phyloP scores from a whole-genome alignment of 1,140 invertebrate genomes.

The Papilio helenus region DNA sequence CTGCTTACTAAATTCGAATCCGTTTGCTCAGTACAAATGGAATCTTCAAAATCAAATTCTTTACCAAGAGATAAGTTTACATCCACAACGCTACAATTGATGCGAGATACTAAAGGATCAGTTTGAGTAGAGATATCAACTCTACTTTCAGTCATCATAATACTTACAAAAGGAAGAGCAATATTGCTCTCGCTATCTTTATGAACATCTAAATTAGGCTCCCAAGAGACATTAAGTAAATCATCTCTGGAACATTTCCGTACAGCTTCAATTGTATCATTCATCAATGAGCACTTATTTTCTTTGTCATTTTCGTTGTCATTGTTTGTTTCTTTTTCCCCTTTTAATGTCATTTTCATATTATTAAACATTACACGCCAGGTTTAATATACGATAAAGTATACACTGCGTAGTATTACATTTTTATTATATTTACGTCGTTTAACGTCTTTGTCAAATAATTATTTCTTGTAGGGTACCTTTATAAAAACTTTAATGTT shows the following conservation, averaged over 20 bases:
- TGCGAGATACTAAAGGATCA: constrained; percentile 49
- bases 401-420: background rate
- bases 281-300: constrained; percentile 49
- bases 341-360: constrained; percentile 40
- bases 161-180: constrained; percentile 64
- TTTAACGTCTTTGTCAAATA: constrained; percentile 33
- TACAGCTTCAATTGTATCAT: constrained; percentile 68
- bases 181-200: constrained; percentile 53
- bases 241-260: constrained; percentile 61
- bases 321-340: constrained; percentile 52
- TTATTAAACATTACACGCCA: constrained; percentile 22
- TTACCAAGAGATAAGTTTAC: constrained; percentile 62
- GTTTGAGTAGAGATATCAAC: constrained; percentile 64
- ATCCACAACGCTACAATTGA: constrained; percentile 53
- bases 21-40: constrained; percentile 55
- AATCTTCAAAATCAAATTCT: constrained; percentile 58
- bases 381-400: constrained; percentile 9
- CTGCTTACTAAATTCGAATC: constrained; percentile 57
- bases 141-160: constrained; percentile 63
- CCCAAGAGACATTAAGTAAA: constrained; percentile 68
- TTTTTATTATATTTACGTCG: background rate
- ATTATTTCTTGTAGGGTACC: constrained; percentile 18
- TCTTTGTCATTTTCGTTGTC: constrained; percentile 51
- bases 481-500: background rate
- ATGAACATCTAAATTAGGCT: constrained; percentile 53